A percentile compares a stretch with the other conserved stretches of the same genome.
phyloP scores from a whole-genome alignment of 2,797 vertebrate species.

The Lacerta agilis region DNA sequence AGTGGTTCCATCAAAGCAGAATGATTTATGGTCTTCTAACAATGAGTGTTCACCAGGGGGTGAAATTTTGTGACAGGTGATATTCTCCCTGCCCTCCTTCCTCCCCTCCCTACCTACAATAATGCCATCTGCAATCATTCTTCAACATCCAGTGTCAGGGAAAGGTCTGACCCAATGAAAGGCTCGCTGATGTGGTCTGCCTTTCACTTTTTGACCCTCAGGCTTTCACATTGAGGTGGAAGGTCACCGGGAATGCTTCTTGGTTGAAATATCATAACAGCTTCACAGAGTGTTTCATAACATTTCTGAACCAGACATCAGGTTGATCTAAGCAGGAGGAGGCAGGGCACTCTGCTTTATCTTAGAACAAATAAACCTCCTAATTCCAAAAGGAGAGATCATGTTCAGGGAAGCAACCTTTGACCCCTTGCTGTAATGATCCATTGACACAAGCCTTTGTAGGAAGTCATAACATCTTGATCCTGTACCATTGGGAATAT shows the following conservation, averaged over 20 bases:
- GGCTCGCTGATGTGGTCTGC: constrained; percentile 52
- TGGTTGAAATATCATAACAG: constrained; percentile 49
- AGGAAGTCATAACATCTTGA: constrained; percentile 59
- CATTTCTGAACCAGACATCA: constrained; percentile 60
- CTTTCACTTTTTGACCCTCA: constrained; percentile 70
- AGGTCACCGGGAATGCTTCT: constrained; percentile 44
- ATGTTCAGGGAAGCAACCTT: constrained; percentile 45
- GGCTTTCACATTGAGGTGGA: constrained; percentile 69
- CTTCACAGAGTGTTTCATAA: constrained; percentile 74
- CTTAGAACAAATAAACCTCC: constrained; percentile 68
- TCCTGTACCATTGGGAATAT: not conserved
- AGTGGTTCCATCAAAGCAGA: constrained; percentile 21
- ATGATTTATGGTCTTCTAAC: constrained; percentile 18
- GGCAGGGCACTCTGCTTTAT: constrained; percentile 50
- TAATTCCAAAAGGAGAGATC: constrained; percentile 50
- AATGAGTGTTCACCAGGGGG: constrained; percentile 18
- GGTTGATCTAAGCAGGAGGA: constrained; percentile 58
- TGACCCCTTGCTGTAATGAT: constrained; percentile 47
- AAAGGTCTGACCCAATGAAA: constrained; percentile 60
- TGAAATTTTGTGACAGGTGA: constrained; percentile 59
- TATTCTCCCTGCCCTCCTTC: constrained; percentile 32
- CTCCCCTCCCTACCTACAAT: not conserved
- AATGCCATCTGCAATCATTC: constrained; percentile 60
- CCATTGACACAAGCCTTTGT: constrained; percentile 40
- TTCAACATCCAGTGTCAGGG: constrained; percentile 57